These are phyloP conservation scores for Aurelia coerulea DNA, from an alignment of 30 jellyfish, hydroid and myxozoan species.

Conservation along the genomic window DNA sequence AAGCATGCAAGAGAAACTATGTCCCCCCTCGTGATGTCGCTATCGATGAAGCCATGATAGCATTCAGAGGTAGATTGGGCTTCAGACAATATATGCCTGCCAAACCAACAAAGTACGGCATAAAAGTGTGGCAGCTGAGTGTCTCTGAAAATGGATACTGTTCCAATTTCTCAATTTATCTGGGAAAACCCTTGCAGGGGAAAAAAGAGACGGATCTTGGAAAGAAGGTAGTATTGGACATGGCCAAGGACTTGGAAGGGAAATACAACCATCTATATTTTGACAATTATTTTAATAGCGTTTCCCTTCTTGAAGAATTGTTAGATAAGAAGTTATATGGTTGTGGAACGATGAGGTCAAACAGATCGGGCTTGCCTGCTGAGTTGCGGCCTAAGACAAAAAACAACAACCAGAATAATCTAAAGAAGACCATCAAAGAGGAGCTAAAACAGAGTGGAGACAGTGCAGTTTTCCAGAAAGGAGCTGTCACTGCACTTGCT, in stretches of 20 bases:
- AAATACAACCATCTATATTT: constrained; percentile 50
- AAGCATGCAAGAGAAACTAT: constrained; percentile 14
- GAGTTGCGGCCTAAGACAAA: constrained; percentile 3
- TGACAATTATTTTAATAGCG: constrained; percentile 61
- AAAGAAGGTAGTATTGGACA: constrained; percentile 32
- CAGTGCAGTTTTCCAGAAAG: constrained; percentile 41
- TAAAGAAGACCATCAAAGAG: constrained; percentile 3
- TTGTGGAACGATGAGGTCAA: constrained; percentile 58
- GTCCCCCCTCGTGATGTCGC: constrained; percentile 39
- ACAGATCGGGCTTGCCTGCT: constrained; percentile 32
- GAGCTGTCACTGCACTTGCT: constrained; percentile 27
- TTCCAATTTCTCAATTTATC: constrained; percentile 61
- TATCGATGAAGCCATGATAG: constrained; percentile 82
- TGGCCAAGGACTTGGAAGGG: constrained; percentile 55
- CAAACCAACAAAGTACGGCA: too few species aligned
- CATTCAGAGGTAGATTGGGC: constrained; percentile 73
- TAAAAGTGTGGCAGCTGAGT: constrained; percentile 49
- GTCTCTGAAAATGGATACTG: constrained; percentile 69
- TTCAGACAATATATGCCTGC: neutral
- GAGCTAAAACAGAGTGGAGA: constrained; percentile 39
- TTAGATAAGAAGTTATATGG: constrained; percentile 20
- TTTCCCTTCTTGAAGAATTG: constrained; percentile 59
- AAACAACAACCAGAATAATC: neutral
- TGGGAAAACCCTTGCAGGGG: constrained; percentile 54
- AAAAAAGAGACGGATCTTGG: constrained; percentile 52